Percentiles rank a stretch among this genome's conserved stretches.
Conservation (phyloP, 2,113 vertebrate genomes). For the Pseudonaja textilis region DNA sequence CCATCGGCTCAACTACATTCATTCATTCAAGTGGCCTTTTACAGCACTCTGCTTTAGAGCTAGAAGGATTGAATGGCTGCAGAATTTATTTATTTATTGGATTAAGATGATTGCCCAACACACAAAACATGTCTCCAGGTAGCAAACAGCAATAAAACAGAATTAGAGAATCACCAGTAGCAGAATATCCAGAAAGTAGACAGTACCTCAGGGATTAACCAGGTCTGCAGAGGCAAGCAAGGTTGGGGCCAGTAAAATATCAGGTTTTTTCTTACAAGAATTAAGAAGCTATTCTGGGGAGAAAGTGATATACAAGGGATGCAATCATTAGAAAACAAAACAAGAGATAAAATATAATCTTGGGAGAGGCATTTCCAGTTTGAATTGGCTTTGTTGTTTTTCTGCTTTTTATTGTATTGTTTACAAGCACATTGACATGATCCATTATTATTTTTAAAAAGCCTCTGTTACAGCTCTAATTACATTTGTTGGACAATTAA, state of each 20-base stretch:
- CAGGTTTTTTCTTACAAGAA: not conserved
- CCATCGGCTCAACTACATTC: not conserved
- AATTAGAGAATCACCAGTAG: not conserved
- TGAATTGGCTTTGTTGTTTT: not conserved
- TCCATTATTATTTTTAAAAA: conserved; percentile 55
- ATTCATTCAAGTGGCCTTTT: not conserved
- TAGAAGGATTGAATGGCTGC: not conserved
- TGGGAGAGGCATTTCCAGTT: not conserved
- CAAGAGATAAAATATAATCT: conserved; percentile 19
- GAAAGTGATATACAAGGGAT: not conserved
- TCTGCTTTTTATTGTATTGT: not conserved
- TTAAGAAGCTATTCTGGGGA: not conserved
- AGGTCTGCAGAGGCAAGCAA: not conserved
- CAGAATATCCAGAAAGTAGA: not conserved
- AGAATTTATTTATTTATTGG: not conserved
- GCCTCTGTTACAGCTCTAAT: conserved; percentile 52
- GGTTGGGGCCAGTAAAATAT: not conserved
- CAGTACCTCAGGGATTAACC: not conserved
- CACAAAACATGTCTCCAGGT: not conserved
- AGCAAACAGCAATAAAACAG: not conserved
- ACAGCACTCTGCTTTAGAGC: not conserved
- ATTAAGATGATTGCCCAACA: not conserved
- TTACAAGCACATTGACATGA: conserved; percentile 18
- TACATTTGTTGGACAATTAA: conserved; percentile 62
- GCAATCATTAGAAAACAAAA: not conserved